Evolutionary conservation across 37 sponge, comb jelly and placozoan species (phyloP), one percentile per base, ranked within the genome.

Genomic region (Crambe crambe): DNA sequence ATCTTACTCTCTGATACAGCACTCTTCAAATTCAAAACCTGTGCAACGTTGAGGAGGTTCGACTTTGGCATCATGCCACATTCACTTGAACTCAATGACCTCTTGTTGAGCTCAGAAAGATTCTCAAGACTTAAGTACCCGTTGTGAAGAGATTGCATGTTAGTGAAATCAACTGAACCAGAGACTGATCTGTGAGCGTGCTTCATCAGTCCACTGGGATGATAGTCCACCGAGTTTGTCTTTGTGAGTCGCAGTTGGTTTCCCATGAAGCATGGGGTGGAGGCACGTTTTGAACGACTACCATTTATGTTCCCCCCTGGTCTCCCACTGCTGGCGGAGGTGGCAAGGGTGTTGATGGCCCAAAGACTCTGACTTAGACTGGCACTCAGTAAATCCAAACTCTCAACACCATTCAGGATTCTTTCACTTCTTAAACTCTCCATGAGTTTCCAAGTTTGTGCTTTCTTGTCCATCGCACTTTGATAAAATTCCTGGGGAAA

Each of bases 381-480:
- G 32, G 36, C 34, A 31, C 67, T 65, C 37, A 78, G 47, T 4
- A 66, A 40, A 37, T 76, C 76, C 62, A 60, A n/a, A 22, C n/a
- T 2, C 22, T 63, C 65, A n/a, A 63, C 58, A 0, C 85, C 85
- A 70, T 84, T 36, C 30, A 84, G 77, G 15, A 66, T 84, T 29
- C 85, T 67, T 36, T 76, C 77, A 2, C 58, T 39, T 21, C 64
- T 42, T 20, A 84, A 58, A 37, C 32, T 76, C 44, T 76, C 70
- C 26, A 84, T 68, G 0, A 77, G 38, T 44, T 76, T 51, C 70
- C 77, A 76, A 15, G 64, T 43, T 0, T 68, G 85, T 9, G 61
- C 72, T 39, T 57, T 76, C 35, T 56, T 54, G 27, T 76, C 75
- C 37, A 84, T 68, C 2, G 85, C 85, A 30, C 39, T 58, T 42